These are phyloP conservation scores for Acanthurus lineatus DNA, from an alignment of 2,797 vertebrate species.

Conservation along the genomic window DNA sequence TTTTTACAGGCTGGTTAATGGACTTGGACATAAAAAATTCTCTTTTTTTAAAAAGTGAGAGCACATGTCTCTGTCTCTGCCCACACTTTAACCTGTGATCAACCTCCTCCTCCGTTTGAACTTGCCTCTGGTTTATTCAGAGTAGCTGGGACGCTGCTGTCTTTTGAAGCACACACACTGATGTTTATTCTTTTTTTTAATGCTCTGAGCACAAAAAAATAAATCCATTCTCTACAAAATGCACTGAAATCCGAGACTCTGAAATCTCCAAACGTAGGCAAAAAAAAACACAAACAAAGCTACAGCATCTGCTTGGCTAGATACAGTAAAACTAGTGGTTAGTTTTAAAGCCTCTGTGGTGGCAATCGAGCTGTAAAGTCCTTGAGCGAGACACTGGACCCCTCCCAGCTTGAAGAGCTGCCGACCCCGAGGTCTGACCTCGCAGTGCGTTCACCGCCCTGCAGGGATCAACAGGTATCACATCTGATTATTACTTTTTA, in stretches of 20 bases:
- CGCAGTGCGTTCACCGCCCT: not conserved
- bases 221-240: not conserved
- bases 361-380: not conserved
- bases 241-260: not conserved
- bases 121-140: not conserved
- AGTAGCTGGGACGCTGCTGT: not conserved
- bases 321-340: not conserved
- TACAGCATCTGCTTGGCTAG: not conserved
- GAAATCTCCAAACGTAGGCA: not conserved
- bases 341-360: not conserved
- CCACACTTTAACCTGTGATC: no score
- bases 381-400: constrained; percentile 17
- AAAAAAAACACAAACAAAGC: not conserved
- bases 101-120: no score
- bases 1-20: not conserved
- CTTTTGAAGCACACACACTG: not conserved
- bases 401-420: not conserved
- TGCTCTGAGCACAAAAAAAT: not conserved
- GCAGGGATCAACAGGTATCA: constrained; percentile 33
- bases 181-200: not conserved
- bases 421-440: constrained; percentile 19
- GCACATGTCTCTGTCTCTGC: no score
- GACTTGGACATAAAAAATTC: no score
- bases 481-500: constrained; percentile 45
- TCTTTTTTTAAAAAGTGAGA: no score